Evolutionary conservation across 2,113 vertebrate species (phyloP), one percentile per base, ranked within the genome.

Genomic region (Thomomys bottae): DNA sequence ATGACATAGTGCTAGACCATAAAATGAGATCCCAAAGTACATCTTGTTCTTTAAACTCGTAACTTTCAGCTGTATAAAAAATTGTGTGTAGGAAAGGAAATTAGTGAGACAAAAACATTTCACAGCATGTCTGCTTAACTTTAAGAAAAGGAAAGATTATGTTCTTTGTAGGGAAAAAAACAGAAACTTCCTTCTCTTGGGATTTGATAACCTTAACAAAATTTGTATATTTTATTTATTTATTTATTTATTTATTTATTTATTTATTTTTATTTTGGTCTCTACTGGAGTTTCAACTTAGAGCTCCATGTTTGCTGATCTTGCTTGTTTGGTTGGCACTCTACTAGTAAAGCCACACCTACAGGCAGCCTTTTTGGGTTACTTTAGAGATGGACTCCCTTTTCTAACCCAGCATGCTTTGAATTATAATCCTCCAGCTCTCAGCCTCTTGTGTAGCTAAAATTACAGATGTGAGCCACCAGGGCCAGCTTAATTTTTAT

Each of bases 21-120:
- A 96, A 97, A 89, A 95, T 70, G 61, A 96, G 81, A 84, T 34
- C 18, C 61, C 54, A 96, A 92, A 96, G 38, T 77, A 96, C 77
- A 91, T 89, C 89, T 75, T 91, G 81, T 92, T 94, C 91, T 96
- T 17, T 87, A 97, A 96, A 92, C 38, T 87, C 45, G 40, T 90
- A 94, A 94, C 93, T 94, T 79, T 93, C 88, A 89, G 32, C 84
- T 59, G 82, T 8, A 78, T 81, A 38, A 57, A 94, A 94, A 28
- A 26, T 2, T 26, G 67, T 4, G n/a, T 80, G 54, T 38, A 23
- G 85, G 92, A 93, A 94, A 89, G 73, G 76, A 96, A 96, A 92
- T 94, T 93, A 93, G 92, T 82, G 87, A 93, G 88, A 90, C 83
- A 91, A 91, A 94, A 94, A 78, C 68, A 95, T 92, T 90, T 92